These are phyloP conservation scores for Choreutis nemorana DNA, from an alignment of 2,888 invertebrate genomes.

Conservation along the genomic window DNA sequence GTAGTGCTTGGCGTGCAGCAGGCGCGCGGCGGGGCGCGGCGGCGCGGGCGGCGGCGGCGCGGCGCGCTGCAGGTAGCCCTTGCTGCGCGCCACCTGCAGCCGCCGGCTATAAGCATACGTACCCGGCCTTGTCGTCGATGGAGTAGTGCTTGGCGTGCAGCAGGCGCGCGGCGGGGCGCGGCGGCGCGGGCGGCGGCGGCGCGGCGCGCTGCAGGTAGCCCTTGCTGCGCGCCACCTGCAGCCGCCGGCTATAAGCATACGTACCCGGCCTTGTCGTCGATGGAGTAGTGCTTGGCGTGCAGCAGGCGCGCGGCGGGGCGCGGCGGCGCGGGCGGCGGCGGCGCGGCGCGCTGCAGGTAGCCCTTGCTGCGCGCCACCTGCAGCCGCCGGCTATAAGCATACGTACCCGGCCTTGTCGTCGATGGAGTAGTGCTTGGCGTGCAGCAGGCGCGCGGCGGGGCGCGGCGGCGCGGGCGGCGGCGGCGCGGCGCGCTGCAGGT, in stretches of 20 bases:
- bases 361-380: too few relatives aligned
- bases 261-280: slow-evolving; percentile 17
- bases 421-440: neutral
- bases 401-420: slow-evolving; percentile 18
- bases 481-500: slow-evolving; percentile 7
- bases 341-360: slow-evolving; percentile 15
- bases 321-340: slow-evolving; percentile 20
- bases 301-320: slow-evolving; percentile 1
- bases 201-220: slow-evolving; percentile 4
- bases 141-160: neutral
- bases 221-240: slow-evolving; percentile 21
- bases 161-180: neutral
- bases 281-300: neutral
- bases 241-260: too few relatives aligned
- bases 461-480: slow-evolving; percentile 17
- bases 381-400: too few relatives aligned
- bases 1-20: too few relatives aligned
- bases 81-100: slow-evolving; percentile 68
- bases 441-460: neutral
- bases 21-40: slow-evolving; percentile 17
- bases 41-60: slow-evolving; percentile 68
- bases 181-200: neutral
- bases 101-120: neutral
- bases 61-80: slow-evolving; percentile 86
- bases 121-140: neutral